phyloP scores from a whole-genome alignment of 2,888 invertebrate genomes.

The Tethea ocularis region DNA sequence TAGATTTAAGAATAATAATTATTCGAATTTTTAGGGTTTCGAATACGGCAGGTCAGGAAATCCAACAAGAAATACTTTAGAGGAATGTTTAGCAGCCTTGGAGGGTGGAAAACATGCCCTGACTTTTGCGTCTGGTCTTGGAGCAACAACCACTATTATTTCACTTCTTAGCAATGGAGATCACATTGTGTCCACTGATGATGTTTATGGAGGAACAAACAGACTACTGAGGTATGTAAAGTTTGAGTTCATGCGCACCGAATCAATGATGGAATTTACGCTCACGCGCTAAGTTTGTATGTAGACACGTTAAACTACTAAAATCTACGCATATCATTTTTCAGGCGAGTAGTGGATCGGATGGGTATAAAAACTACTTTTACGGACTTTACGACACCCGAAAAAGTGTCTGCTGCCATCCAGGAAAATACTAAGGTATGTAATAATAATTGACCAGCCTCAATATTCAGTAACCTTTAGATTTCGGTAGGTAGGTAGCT shows the following conservation, averaged over 20 bases:
- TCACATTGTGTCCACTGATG: constrained; percentile 95
- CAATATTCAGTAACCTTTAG: too few relatives aligned
- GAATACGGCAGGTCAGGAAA: constrained; percentile 98
- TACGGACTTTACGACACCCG: constrained; percentile 88
- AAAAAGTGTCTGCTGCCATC: constrained; percentile 87
- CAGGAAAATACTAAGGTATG: constrained; percentile 93
- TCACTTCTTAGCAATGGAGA: constrained; percentile 93
- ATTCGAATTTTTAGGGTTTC: constrained; percentile 85
- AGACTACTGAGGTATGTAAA: constrained; percentile 82
- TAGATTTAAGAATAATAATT: too few relatives aligned
- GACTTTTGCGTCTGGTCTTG: constrained; percentile 95
- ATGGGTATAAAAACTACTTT: constrained; percentile 90
- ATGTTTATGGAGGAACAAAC: constrained; percentile 97
- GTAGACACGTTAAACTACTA: neutral
- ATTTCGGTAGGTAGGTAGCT: too few relatives aligned
- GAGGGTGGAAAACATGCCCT: constrained; percentile 94
- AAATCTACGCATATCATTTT: constrained; percentile 48
- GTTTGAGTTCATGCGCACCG: neutral
- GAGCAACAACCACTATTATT: constrained; percentile 90
- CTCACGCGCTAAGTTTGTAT: neutral
- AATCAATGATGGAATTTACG: neutral
- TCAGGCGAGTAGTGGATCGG: constrained; percentile 83
- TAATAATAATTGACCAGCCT: constrained; percentile 16
- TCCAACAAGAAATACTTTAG: constrained; percentile 94
- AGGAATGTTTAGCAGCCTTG: constrained; percentile 94